Evolutionary conservation across 2,888 invertebrate species (phyloP).

Genomic region (Slavum lentiscoides): DNA sequence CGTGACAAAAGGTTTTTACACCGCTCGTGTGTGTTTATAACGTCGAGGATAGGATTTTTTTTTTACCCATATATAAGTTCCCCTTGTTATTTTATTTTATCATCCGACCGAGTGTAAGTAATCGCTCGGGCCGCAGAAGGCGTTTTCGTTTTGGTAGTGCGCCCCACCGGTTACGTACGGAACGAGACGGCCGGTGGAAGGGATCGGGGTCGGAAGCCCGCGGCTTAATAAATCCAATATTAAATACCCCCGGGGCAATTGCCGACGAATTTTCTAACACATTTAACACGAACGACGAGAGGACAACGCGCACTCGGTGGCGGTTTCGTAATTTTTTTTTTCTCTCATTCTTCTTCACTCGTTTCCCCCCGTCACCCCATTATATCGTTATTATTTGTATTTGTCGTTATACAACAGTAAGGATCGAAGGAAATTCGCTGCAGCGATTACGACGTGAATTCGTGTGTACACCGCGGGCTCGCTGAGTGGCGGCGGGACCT

Average conservation of each 20-base stretch:
- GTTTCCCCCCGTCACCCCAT: no score
- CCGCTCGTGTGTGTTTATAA: constrained; percentile 10
- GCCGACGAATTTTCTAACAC: constrained; percentile 52
- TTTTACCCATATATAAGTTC: no score
- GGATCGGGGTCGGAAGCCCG: constrained; percentile 2
- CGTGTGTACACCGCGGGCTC: background rate
- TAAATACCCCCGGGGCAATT: constrained; percentile 40
- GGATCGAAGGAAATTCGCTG: constrained; percentile 21
- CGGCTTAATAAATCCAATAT: constrained; percentile 52
- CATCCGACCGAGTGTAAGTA: constrained; percentile 41
- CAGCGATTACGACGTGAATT: constrained; percentile 22
- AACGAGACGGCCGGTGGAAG: no score
- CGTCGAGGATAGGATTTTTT: constrained; percentile 14
- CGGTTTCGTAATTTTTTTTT: background rate
- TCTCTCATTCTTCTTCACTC: no score
- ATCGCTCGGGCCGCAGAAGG: constrained; percentile 34
- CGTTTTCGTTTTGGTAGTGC: background rate
- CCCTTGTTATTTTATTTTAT: constrained; percentile 40
- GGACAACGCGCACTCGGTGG: constrained; percentile 26
- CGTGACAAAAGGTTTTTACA: constrained; percentile 30
- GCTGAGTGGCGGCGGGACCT: background rate
- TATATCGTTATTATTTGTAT: background rate
- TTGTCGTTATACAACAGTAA: constrained; percentile 8
- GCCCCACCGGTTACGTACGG: no score
- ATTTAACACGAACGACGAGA: constrained; percentile 45